Evolutionary conservation across 2,888 invertebrate genomes (phyloP).

Genomic region (Agrotis clavis): DNA sequence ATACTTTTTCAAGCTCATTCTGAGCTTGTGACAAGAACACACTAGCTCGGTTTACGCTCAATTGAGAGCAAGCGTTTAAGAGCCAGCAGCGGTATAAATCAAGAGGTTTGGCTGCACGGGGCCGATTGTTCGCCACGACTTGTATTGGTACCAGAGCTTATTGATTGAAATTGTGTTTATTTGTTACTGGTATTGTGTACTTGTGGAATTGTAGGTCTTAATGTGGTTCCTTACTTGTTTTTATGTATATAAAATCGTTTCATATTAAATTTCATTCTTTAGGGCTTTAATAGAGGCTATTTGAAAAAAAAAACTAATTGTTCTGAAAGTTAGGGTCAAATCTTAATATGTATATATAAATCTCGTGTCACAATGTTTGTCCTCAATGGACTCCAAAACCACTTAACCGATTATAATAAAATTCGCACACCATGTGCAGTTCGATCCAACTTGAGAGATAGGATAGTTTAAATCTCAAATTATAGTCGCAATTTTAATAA

Average conservation of each 20-base stretch:
- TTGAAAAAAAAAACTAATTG: no score
- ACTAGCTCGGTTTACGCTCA: conserved; percentile 50
- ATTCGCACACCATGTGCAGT: no score
- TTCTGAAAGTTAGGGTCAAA: no score
- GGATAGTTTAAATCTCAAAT: no score
- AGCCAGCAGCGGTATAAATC: conserved; percentile 58
- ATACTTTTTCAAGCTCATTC: conserved; percentile 33
- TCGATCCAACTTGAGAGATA: no score
- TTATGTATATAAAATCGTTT: neutral
- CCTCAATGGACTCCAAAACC: no score
- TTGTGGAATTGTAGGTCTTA: neutral
- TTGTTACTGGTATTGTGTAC: conserved; percentile 20
- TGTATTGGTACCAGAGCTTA: conserved; percentile 34
- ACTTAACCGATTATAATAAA: no score
- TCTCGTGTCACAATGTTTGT: no score
- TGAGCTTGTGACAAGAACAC: conserved; percentile 56
- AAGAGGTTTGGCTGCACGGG: conserved; percentile 52
- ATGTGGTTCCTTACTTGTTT: neutral
- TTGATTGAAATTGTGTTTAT: conserved; percentile 54
- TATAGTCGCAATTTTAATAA: no score
- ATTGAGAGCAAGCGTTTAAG: conserved; percentile 59
- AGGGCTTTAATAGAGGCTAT: no score
- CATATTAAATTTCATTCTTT: no score
- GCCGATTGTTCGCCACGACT: conserved; percentile 39
- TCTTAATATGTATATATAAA: no score